Base-by-base conservation (phyloP, 2,797 vertebrate genomes). In the Premnoplex brunnescens region DNA sequence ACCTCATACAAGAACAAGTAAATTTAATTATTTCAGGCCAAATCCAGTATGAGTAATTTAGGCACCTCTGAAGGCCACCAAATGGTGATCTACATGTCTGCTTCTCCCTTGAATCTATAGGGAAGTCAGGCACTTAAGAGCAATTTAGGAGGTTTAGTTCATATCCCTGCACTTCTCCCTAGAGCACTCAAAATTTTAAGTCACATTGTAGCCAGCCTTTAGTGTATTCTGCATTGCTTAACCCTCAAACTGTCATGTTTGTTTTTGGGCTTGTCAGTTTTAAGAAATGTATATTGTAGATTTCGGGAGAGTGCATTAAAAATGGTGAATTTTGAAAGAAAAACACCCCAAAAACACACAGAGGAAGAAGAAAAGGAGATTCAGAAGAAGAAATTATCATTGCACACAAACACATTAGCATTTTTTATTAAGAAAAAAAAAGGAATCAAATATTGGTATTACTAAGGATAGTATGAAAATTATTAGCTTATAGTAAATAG, bases 11-110 rank as follows among this genome's bases (percentile, higher is more conserved):
- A 63, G 73, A 85, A 80, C 48, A 76, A 91, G 63, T 63, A 79
- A 24, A 73, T 90, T 66, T 62, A 69, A 78, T 88, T 89, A 73
- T 90, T 94, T 87, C 59, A 56, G 76, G 73, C 46, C 66, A 59
- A 89, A 84, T 85, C 80, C 82, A 80, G 19, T 73, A 39, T 78
- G 79, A 88, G 80, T 88, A 83, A 85, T 95, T 88, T n/a, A 75
- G 66, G 24, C 20, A 91, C 18, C 69, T 88, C 64, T 54, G 72
- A 91, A 93, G 72, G 78, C 68, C 85, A 92, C 67, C 52, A 59
- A 77, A 83, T 13, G 6, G 64, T 67, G 73, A 77, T 83, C 32
- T 9, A 60, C 36, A 26, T 59, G 39, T 76, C 44, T 91, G 36
- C 73, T 74, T 85, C 68, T 92, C 30, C 43, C 79, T 68, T 49